These are phyloP conservation scores for Acanthosepion pharaonis DNA, from an alignment of 2,888 invertebrate species.

Conservation along the genomic window DNA sequence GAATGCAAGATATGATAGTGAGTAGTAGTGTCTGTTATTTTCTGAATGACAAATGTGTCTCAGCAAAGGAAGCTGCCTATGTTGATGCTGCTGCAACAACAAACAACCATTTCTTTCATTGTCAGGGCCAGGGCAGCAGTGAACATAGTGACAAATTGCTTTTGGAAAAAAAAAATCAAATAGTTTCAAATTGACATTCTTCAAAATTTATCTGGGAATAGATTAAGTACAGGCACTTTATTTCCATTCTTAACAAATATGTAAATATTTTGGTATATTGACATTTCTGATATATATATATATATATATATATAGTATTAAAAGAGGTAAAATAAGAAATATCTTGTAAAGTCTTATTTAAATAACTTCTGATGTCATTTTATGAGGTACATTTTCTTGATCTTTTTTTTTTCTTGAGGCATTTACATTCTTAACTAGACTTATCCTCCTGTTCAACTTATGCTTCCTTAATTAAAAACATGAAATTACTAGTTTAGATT, in stretches of 20 bases:
- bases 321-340: too few relatives aligned
- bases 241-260: not conserved
- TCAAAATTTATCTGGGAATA: not conserved
- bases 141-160: not conserved
- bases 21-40: not conserved
- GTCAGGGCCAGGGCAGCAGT: not conserved
- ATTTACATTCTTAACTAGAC: too few relatives aligned
- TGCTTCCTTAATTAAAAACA: too few relatives aligned
- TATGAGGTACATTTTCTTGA: too few relatives aligned
- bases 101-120: constrained; percentile 16
- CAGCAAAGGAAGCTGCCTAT: not conserved
- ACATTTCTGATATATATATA: too few relatives aligned
- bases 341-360: too few relatives aligned
- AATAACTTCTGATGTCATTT: too few relatives aligned
- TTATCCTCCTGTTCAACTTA: too few relatives aligned
- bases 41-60: not conserved
- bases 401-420: too few relatives aligned
- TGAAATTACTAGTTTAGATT: too few relatives aligned
- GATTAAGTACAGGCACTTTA: not conserved
- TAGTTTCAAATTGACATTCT: not conserved
- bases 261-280: not conserved
- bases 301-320: too few relatives aligned
- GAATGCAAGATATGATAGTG: not conserved
- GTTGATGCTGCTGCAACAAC: not conserved
- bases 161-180: not conserved